Base-by-base conservation (phyloP, 2,888 invertebrate species). In the Scaptomyza caliginosa region DNA sequence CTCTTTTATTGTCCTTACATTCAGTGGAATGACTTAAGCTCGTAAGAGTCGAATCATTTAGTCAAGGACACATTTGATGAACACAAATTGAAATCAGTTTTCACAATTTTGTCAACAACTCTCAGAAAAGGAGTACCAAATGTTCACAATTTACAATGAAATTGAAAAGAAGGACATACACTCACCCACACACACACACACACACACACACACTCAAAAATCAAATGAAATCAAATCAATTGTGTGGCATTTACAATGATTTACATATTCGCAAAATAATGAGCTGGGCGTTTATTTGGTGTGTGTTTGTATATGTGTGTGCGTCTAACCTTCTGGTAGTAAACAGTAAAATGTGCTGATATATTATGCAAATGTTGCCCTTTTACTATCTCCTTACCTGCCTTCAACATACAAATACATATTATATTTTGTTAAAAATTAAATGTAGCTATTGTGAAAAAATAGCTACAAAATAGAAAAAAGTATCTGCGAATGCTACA, bases 161-260 rank as follows among this genome's bases (percentile, higher is more conserved):
- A 80, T 84, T 67, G 67, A 67, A 70, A 62, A 57, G 56, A 68
- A 64, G 34, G 55, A 38, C 38, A 17, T 7, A 32, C 34, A 54
- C 43, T 34, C 55, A n/a, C 21, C 43, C 19, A 39, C n/a, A 2
- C n/a, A 26, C 11, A 28, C 42, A 21, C 43, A n/a, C 16, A 23
- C 28, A 24, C 49, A 57, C 28, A 19, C 46, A 30, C 50, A 30
- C 43, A 51, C 38, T 17, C 55, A 55, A 38, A 45, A 67, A 66
- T 81, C 64, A 82, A 79, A 82, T 76, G 65, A 77, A 83, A 67
- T 72, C 74, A 49, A 81, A 71, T 84, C 85, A 85, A 85, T 81
- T 80, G 75, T 67, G 57, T 63, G 71, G 46, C 71, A 74, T 75
- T 74, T 64, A 69, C 74, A 83, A 73, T 67, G 77, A 71, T 66